Percentiles rank a stretch among this genome's conserved stretches.
phyloP scores from a whole-genome alignment of 2,797 vertebrate genomes.

The Tokudaia muenninki region DNA sequence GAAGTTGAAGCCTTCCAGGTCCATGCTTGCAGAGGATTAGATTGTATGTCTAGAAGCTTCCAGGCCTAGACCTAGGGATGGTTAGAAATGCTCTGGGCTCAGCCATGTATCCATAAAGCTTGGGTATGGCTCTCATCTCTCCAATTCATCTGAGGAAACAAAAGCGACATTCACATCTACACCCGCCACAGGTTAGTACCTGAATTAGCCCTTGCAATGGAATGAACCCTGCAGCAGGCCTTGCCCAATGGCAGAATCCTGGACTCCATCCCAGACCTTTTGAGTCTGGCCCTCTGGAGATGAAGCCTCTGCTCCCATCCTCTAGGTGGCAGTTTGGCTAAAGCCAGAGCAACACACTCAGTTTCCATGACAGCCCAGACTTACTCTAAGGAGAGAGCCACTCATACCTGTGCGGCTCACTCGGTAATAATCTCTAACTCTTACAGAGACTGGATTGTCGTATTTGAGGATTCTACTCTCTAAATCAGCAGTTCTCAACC shows the following conservation, averaged over 20 bases:
- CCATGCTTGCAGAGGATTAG: not conserved
- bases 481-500: not conserved
- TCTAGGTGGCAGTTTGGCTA: not conserved
- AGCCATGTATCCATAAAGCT: not conserved
- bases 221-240: not conserved
- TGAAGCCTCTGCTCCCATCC: not conserved
- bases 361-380: not conserved
- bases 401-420: not conserved
- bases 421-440: not conserved
- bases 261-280: not conserved
- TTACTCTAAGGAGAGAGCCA: not conserved
- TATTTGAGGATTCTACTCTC: not conserved
- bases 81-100: not conserved
- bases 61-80: not conserved
- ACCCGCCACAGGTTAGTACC: not conserved
- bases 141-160: not conserved
- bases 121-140: not conserved
- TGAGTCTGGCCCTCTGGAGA: not conserved
- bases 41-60: not conserved
- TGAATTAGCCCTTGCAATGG: not conserved
- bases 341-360: not conserved
- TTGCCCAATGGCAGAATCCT: not conserved
- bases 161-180: not conserved
- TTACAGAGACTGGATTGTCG: not conserved
- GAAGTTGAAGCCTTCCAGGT: not conserved